These are phyloP conservation scores for Chaetops frenatus DNA, from an alignment of 2,113 vertebrate genomes.

Conservation along the genomic window DNA sequence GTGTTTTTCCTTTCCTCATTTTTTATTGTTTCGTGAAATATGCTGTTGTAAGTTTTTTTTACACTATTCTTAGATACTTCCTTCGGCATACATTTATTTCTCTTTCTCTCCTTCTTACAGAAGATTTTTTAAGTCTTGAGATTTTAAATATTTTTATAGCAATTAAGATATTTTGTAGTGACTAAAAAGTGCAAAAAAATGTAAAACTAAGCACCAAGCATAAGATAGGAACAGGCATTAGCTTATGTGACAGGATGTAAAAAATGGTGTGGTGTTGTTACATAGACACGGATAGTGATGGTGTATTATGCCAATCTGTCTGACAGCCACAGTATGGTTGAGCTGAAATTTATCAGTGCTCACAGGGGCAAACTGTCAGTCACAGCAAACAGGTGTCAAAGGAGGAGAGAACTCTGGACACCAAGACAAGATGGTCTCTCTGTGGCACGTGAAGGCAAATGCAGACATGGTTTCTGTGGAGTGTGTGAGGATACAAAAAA, in stretches of 20 bases:
- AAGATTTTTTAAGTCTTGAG: background rate
- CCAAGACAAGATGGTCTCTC: background rate
- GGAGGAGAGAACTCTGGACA: background rate
- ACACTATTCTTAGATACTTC: background rate
- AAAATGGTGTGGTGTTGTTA: background rate
- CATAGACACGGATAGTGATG: background rate
- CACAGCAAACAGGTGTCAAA: background rate
- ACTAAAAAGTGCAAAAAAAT: background rate
- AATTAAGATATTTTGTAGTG: background rate
- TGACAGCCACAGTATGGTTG: background rate
- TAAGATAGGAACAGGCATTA: background rate
- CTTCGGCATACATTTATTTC: background rate
- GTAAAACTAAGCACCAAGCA: background rate
- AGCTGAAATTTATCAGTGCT: background rate
- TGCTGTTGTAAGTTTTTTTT: background rate
- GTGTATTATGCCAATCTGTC: background rate
- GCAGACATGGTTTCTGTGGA: background rate
- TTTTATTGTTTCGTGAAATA: background rate
- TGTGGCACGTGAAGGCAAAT: background rate
- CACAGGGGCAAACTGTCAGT: background rate
- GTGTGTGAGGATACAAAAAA: background rate
- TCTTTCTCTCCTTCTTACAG: background rate
- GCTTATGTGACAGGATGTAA: background rate
- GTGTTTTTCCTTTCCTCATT: background rate
- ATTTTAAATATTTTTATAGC: background rate